These are phyloP conservation scores for Lerista edwardsae DNA, from an alignment of 2,797 vertebrate species.

Conservation along the genomic window DNA sequence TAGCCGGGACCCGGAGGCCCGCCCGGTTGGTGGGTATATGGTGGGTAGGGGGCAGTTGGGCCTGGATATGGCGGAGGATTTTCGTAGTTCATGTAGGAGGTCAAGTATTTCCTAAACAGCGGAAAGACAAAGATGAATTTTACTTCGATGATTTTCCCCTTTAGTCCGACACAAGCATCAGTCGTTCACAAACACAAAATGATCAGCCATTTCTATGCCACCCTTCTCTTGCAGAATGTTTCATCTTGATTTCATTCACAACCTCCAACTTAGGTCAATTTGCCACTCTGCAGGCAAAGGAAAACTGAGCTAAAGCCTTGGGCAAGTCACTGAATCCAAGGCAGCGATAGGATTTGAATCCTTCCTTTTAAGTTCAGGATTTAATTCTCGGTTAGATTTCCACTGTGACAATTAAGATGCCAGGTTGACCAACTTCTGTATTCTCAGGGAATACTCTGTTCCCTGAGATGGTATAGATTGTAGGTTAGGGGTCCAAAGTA, in stretches of 20 bases:
- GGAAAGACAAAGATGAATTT: constrained; percentile 65
- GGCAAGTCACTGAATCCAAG: not conserved
- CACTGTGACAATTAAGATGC: not conserved
- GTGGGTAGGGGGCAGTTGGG: constrained; percentile 86
- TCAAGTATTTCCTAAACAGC: constrained; percentile 69
- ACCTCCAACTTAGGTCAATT: not conserved
- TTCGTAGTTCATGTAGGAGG: constrained; percentile 86
- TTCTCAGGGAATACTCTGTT: not conserved
- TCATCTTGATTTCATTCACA: accelerated
- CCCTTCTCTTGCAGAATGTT: not conserved
- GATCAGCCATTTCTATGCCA: not conserved
- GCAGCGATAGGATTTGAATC: not conserved
- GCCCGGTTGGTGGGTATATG: constrained; percentile 85
- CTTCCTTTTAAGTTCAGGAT: not conserved
- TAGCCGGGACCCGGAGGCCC: constrained; percentile 71
- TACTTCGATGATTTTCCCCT: constrained; percentile 16
- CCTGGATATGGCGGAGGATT: constrained; percentile 91
- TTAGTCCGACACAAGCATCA: not conserved
- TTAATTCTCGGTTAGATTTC: not conserved
- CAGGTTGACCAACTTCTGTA: not conserved
- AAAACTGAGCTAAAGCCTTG: not conserved
- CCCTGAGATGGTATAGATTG: too few relatives aligned
- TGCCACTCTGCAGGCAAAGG: not conserved
- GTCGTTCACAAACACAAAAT: accelerated
- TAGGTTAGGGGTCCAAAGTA: not conserved